phyloP scores from a whole-genome alignment of 2,797 vertebrate species.

The Alosa sapidissima region DNA sequence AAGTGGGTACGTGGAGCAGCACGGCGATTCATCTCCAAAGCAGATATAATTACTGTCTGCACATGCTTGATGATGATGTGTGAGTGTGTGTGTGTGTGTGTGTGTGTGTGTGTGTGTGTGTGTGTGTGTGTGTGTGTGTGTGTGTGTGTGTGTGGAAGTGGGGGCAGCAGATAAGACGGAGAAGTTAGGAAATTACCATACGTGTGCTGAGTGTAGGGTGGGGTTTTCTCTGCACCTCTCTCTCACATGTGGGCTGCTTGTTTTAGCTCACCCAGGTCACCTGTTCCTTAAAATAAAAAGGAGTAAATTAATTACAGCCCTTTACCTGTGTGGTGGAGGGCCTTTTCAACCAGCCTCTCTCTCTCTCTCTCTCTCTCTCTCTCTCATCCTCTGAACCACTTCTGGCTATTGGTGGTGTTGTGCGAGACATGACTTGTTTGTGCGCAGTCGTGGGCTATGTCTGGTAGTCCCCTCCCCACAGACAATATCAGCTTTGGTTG shows the following conservation, averaged over 20 bases:
- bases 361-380: not conserved
- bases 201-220: slow-evolving; percentile 71
- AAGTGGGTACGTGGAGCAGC: slow-evolving; percentile 43
- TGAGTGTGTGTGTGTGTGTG: slow-evolving; percentile 19
- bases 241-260: slow-evolving; percentile 75
- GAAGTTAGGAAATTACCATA: slow-evolving; percentile 67
- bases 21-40: slow-evolving; percentile 56
- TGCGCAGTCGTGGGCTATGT: slow-evolving; percentile 50
- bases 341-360: slow-evolving; percentile 27
- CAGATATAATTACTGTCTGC: slow-evolving; percentile 73
- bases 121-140: slow-evolving; percentile 1
- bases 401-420: slow-evolving; percentile 66
- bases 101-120: not conserved
- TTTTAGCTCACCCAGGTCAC: slow-evolving; percentile 66
- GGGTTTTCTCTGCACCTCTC: slow-evolving; percentile 70
- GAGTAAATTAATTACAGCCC: slow-evolving; percentile 79
- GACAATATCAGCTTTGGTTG: slow-evolving; percentile 31
- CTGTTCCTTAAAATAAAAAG: slow-evolving; percentile 75
- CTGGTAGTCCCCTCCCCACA: slow-evolving; percentile 38
- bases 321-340: slow-evolving; percentile 67
- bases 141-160: not conserved
- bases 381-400: slow-evolving; percentile 64
- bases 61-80: slow-evolving; percentile 31
- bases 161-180: slow-evolving; percentile 26
- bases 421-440: slow-evolving; percentile 73